Evolutionary conservation across 2,797 vertebrate species (phyloP).

Genomic region (Syncerus caffer): DNA sequence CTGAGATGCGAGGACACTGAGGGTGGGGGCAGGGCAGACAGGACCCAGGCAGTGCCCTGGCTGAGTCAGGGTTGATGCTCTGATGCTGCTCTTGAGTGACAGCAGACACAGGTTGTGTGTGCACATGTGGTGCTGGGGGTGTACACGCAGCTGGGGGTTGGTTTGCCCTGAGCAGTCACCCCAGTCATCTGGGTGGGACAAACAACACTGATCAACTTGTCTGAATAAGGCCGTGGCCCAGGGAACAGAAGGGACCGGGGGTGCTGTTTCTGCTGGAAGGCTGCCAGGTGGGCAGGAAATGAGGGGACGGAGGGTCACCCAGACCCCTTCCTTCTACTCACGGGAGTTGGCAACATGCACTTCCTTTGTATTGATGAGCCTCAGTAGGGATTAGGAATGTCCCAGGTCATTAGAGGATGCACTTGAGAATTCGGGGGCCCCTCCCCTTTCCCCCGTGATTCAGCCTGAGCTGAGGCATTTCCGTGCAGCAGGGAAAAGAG

Average conservation of each 20-base stretch:
- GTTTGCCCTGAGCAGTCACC: not conserved
- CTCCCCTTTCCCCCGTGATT: not conserved
- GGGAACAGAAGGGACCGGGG: not conserved
- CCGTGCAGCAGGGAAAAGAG: not conserved
- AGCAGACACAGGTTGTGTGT: not conserved
- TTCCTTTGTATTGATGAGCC: not conserved
- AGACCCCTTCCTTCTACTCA: not conserved
- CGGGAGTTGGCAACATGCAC: not conserved
- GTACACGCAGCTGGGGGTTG: too few species aligned
- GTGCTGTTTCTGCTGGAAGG: not conserved
- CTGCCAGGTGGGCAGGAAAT: not conserved
- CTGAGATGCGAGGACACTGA: not conserved
- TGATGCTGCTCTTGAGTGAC: not conserved
- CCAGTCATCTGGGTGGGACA: not conserved
- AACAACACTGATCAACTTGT: not conserved
- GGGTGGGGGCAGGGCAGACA: not conserved
- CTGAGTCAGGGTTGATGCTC: not conserved
- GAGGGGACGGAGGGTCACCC: not conserved
- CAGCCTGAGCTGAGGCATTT: not conserved
- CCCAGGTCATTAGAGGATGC: not conserved
- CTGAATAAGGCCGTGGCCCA: fast-evolving
- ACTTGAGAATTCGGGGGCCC: not conserved
- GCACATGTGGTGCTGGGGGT: too few species aligned
- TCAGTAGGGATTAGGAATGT: not conserved
- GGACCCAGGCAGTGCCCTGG: too few species aligned